Percentiles rank a stretch among this genome's conserved stretches.
Conservation (phyloP, 2,888 invertebrate species). For the Sphecodes monilicornis region DNA sequence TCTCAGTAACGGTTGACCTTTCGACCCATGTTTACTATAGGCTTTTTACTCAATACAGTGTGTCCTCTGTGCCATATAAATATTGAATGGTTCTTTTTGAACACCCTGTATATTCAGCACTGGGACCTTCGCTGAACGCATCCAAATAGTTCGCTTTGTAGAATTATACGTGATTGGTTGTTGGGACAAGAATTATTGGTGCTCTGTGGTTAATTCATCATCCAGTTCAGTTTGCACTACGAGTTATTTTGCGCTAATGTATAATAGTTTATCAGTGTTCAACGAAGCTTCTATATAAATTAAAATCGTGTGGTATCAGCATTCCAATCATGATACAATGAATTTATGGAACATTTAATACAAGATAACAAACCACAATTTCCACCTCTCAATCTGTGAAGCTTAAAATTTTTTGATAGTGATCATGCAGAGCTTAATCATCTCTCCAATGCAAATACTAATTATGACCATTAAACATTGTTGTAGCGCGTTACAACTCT, state of each 20-base stretch:
- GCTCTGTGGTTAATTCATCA: neutral
- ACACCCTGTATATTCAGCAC: too few species aligned
- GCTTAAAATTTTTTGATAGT: neutral
- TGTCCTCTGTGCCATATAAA: too few species aligned
- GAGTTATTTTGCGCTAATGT: neutral
- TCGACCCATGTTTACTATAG: too few species aligned
- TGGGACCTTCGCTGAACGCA: neutral
- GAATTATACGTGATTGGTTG: neutral
- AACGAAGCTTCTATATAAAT: neutral
- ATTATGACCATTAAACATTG: neutral
- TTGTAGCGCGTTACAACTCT: neutral
- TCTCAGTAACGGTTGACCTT: too few species aligned
- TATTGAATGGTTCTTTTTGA: too few species aligned
- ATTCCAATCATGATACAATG: neutral
- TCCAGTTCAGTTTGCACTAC: neutral
- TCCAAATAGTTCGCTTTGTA: neutral
- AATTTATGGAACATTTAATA: neutral
- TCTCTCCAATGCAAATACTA: neutral
- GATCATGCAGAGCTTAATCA: neutral
- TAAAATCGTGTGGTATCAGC: neutral
- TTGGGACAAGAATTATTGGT: slow-evolving; percentile 5
- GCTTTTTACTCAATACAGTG: too few species aligned
- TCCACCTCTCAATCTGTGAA: neutral
- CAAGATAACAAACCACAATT: neutral
- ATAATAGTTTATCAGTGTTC: neutral